Percentiles rank a stretch among this genome's conserved stretches.
These are phyloP conservation scores for Clostera curtula DNA, from an alignment of 2,888 invertebrate species.

Conservation along the genomic window DNA sequence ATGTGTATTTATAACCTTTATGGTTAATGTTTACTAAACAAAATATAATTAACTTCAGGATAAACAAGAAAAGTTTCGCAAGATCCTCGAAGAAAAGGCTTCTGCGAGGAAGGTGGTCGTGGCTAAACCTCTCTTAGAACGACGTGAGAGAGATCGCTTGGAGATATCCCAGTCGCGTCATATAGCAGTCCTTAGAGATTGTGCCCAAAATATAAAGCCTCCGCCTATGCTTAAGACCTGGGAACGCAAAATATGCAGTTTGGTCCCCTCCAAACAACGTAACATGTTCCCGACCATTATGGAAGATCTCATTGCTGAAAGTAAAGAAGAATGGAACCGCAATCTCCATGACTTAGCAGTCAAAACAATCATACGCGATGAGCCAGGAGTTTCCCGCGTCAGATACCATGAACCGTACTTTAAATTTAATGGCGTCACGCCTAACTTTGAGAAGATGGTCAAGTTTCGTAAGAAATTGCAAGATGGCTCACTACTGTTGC, in stretches of 20 bases:
- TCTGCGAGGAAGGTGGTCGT: conserved; percentile 49
- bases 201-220: conserved; percentile 73
- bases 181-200: conserved; percentile 70
- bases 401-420: conserved; percentile 68
- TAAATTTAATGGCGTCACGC: conserved; percentile 77
- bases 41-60: conserved; percentile 42
- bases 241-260: conserved; percentile 75
- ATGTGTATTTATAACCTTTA: neutral
- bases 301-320: conserved; percentile 70
- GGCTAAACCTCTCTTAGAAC: conserved; percentile 37
- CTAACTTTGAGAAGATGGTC: conserved; percentile 74
- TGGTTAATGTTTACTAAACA: neutral
- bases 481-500: conserved; percentile 74
- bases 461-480: conserved; percentile 71
- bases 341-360: conserved; percentile 78
- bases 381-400: conserved; percentile 68
- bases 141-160: conserved; percentile 57
- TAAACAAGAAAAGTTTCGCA: conserved; percentile 53
- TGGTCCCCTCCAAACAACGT: conserved; percentile 72
- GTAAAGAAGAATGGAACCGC: conserved; percentile 73
- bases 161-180: conserved; percentile 68
- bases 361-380: conserved; percentile 76
- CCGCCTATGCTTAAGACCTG: conserved; percentile 77
- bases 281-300: conserved; percentile 71
- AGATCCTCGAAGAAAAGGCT: conserved; percentile 56